Conservation (phyloP, 2,113 vertebrate genomes). For the Brienomyrus longianalis region DNA sequence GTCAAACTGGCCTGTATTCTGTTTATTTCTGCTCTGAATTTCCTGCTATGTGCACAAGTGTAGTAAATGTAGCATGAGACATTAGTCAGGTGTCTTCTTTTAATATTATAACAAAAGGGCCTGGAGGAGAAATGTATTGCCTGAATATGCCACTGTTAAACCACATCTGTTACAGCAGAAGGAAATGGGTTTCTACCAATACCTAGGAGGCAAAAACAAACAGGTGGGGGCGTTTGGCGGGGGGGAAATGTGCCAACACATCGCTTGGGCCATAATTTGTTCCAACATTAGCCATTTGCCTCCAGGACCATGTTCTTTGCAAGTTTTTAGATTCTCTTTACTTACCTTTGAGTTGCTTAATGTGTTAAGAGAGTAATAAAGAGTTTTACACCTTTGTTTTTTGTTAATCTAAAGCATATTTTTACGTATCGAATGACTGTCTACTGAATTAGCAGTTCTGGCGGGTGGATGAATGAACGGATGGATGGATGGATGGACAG, state of each 20-base stretch:
- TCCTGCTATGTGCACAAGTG: not conserved
- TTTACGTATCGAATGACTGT: not conserved
- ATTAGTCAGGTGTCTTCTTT: not conserved
- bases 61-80: not conserved
- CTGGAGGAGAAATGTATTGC: not conserved
- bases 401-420: not conserved
- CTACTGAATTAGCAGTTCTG: not conserved
- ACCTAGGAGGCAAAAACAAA: slow-evolving; percentile 8
- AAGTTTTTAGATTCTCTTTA: not conserved
- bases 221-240: not conserved
- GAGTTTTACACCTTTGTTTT: not conserved
- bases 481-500: not conserved
- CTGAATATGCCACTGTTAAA: slow-evolving; percentile 2
- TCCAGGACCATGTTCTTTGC: not conserved
- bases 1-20: not conserved
- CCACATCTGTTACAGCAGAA: not conserved
- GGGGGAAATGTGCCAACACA: slow-evolving; percentile 6
- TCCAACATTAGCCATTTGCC: slow-evolving; percentile 1
- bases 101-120: not conserved
- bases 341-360: not conserved
- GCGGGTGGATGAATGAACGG: not conserved
- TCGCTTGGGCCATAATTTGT: not conserved
- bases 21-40: not conserved
- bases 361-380: not conserved
- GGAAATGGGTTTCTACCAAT: not conserved